Percentiles rank a stretch among this genome's conserved stretches.
These are phyloP conservation scores for Allacma fusca DNA, from an alignment of 2,888 invertebrate species.

Conservation along the genomic window DNA sequence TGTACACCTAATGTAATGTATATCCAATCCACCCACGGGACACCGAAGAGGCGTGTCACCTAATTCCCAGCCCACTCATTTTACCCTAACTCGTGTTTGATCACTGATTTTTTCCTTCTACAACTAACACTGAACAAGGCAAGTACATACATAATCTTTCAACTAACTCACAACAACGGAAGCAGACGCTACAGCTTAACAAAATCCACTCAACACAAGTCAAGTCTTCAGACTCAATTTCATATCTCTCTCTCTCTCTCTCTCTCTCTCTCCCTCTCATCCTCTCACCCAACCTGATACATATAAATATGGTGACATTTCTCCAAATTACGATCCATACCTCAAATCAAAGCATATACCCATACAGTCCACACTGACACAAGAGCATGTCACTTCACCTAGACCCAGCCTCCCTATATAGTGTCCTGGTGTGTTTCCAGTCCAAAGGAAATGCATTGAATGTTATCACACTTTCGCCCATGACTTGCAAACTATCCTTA, in stretches of 20 bases:
- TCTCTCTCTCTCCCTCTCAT: background rate
- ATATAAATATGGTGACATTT: slow-evolving; percentile 22
- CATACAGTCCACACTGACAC: too few species aligned
- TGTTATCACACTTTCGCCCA: background rate
- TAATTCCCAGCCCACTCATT: slow-evolving; percentile 48
- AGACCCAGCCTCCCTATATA: too few species aligned
- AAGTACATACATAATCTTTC: background rate
- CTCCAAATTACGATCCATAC: background rate
- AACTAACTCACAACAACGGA: background rate
- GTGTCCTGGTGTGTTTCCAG: too few species aligned
- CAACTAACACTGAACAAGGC: background rate
- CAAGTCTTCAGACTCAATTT: background rate
- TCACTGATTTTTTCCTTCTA: slow-evolving; percentile 23
- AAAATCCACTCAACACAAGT: background rate
- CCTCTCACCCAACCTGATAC: slow-evolving; percentile 1
- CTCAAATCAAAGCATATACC: background rate
- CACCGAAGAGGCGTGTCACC: slow-evolving; percentile 49
- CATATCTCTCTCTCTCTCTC: background rate
- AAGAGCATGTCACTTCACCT: too few species aligned
- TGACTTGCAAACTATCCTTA: slow-evolving; percentile 25
- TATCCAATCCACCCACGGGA: slow-evolving; percentile 47
- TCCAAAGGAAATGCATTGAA: too few species aligned
- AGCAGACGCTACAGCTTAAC: background rate
- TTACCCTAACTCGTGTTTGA: slow-evolving; percentile 41
- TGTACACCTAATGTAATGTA: slow-evolving; percentile 45